phyloP scores from a whole-genome alignment of 1,140 invertebrate genomes.

The Oreohelix idahoensis region DNA sequence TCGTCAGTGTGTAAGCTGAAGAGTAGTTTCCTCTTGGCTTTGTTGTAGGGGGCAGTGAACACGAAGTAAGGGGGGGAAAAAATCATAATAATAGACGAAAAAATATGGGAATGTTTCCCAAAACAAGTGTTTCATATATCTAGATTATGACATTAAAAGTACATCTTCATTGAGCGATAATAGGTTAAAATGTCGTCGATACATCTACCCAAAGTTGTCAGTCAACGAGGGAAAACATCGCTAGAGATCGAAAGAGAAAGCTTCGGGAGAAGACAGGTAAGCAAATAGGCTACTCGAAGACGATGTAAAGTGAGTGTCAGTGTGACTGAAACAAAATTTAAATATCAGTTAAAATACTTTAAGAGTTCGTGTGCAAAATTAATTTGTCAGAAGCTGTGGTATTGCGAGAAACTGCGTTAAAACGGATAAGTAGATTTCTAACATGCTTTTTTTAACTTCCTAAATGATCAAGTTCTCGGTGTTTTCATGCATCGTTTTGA shows the following conservation, averaged over 20 bases:
- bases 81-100: not conserved
- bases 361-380: no score
- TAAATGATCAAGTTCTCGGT: no score
- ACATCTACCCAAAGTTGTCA: slow-evolving; percentile 63
- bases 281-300: no score
- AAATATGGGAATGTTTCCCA: not conserved
- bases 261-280: slow-evolving; percentile 70
- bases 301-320: no score
- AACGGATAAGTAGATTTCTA: no score
- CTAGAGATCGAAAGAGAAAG: slow-evolving; percentile 67
- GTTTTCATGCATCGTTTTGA: no score
- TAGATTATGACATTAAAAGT: not conserved
- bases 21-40: slow-evolving; percentile 15
- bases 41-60: slow-evolving; percentile 25
- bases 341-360: no score
- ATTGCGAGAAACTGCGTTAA: no score
- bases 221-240: slow-evolving; percentile 61
- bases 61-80: not conserved
- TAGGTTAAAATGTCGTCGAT: slow-evolving; percentile 59
- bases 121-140: not conserved
- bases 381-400: no score
- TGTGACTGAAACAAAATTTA: no score
- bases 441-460: no score
- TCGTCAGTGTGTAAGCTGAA: no score
- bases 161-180: not conserved